Evolutionary conservation across 2,888 invertebrate genomes (phyloP), one percentile per base, ranked within the genome.

Genomic region (Cryptophagus acutangulus): DNA sequence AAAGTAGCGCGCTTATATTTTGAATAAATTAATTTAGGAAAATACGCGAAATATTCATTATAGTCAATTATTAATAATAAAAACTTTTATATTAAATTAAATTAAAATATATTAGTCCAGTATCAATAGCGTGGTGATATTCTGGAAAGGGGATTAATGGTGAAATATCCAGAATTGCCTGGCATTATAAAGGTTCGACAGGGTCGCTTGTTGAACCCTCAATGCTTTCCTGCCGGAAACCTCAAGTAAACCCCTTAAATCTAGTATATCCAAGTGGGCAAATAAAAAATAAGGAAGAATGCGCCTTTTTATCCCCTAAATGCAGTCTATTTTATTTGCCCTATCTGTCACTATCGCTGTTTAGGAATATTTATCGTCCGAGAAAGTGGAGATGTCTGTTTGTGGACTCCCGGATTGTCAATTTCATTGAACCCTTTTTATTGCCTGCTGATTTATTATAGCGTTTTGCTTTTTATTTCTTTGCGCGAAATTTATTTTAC

Each of bases 261-360:
- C 61, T 52, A 56, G 46, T 57, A 55, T n/a, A n/a, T 60, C 58
- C 61, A 63, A 63, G 61, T 62, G 59, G 58, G 58, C 61, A 58
- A 61, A 59, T 61, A 58, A 58, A 59, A 61, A 58, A 58, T 56
- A 57, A 56, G 54, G 56, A 58, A 55, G 53, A 46, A 48, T n/a
- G 48, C 56, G 54, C 57, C 58, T 59, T 62, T 59, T 61, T 58
- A 59, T 59, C 56, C 58, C 58, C 52, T 58, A 52, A 56, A 61
- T 53, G 57, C 59, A 51, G 58, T 61, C 58, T 55, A 56, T 61
- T 62, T 62, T 61, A 61, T 62, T 53, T 56, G 56, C 52, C 54
- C 61, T 58, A 62, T 63, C 61, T 63, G 63, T 62, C 61, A 58
- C 56, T 57, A 61, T 61, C 59, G 61, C 55, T 58, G 56, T 60